Base-by-base conservation (phyloP, 2,113 vertebrate genomes). In the Sciurus niger region DNA sequence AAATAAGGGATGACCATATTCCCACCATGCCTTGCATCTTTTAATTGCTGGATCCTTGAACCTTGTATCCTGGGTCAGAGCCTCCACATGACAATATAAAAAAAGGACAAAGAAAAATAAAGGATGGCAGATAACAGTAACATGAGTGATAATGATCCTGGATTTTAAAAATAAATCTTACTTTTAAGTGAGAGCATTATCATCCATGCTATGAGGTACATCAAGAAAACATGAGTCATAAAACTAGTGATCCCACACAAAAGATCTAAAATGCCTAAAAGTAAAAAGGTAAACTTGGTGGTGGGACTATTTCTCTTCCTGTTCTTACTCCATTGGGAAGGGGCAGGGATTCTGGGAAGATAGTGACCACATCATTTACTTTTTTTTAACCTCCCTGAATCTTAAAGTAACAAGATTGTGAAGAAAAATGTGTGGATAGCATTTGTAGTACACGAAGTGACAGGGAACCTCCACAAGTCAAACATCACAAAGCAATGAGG, bases 241-340 rank as follows among this genome's bases (percentile, higher is more conserved):
- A 92, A 85, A 96, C 34, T 87, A 84, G 18, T 92, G 46, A 94
- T 63, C 34, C 78, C 83, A 90, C 18, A 22, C 30, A 94, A 89
- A 89, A 80, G 1, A 53, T 72, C 40, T 74, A 91, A 93, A 90
- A 58, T 91, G 32, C 8, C 70, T 58, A 72, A 40, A 90, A 80
- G 51, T 74, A 58, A 93, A 96, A 55, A 70, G 63, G 30, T 51
- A 91, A 83, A 93, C 43, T 43, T 58, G 53, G 60, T 65, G 2
- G 28, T 65, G 2, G 28, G 12, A 58, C 20, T 55, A 40, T 55
- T 93, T 95, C 1, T 76, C 25, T 72, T 84, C 22, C 51, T 74
- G n/a, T 6, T 65, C n/a, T 94, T 63, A 82, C 28, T 51, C 9
- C 25, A 83, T 85, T 14, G 37, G 25, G 58, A 55, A 10, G 2